Evolutionary conservation across 1,140 invertebrate species (phyloP), one percentile per base, ranked within the genome.

Genomic region (Pomacea maculata): DNA sequence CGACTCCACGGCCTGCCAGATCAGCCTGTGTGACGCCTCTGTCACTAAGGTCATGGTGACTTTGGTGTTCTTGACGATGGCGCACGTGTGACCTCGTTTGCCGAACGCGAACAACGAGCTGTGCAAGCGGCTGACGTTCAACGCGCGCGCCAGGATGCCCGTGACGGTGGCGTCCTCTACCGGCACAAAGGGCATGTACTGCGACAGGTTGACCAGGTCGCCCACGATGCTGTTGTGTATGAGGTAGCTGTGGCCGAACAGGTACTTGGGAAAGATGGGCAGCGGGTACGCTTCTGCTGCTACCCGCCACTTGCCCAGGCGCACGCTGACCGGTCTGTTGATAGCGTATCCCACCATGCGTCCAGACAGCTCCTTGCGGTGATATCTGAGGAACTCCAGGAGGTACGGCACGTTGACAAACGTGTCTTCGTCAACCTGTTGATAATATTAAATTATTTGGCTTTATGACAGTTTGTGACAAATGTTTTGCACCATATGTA

Each of bases 391-490:
- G 7, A 78, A 55, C 34, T 81, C 75, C 61, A 82, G 19, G 2
- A 88, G 75, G 34, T 78, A 75, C 8, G 94, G 94, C 12, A 97
- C 86, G 91, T 97, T 95, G 21, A 96, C 93, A 68, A 96, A 94
- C 79, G 95, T 95, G 88, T 98, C 96, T 90, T 97, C 96, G 89
- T 98, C 96, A 89, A 96, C 57, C 57, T 61, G 57, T 1, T 2
- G 15, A 61, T 8, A 61, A 61, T 14, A 1, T 17, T 61, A 17
- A 45, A 4, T 4, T 17, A 61, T 61, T 61, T 2, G 8, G 57
- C 1, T 17, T 61, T 61, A 11, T 61, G 1, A 45, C 0, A 45
- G 57, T 61, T 61, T 61, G 57, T 61, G 57, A 2, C 15, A 45
- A 45, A 45, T 25, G 25, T 25, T 25, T 25, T 25, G 25, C 25